Conservation (phyloP, 2,113 vertebrate species). For the Argyrosomus japonicus region DNA sequence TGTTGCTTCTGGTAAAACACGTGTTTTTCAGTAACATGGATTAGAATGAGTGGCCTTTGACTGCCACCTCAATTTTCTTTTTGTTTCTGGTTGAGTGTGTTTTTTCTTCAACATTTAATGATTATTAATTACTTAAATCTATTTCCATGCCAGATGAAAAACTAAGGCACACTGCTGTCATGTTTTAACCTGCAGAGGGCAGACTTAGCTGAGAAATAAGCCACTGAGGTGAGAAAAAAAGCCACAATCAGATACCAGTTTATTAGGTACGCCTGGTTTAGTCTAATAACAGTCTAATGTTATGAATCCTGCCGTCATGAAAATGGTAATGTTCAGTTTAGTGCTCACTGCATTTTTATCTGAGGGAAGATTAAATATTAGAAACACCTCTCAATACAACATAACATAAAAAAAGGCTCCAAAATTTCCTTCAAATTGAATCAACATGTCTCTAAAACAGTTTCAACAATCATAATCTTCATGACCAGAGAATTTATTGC, state of each 20-base stretch:
- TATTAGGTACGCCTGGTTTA: conserved; percentile 9
- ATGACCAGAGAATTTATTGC: neutral
- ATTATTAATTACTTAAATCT: neutral
- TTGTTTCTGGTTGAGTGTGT: neutral
- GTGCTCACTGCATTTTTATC: neutral
- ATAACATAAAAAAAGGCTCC: neutral
- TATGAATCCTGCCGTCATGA: neutral
- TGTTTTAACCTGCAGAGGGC: conserved; percentile 78
- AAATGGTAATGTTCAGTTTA: neutral
- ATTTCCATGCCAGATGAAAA: neutral
- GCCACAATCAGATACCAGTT: neutral
- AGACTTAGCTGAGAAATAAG: conserved; percentile 62
- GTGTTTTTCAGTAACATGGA: neutral
- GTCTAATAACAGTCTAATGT: neutral
- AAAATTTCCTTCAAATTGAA: neutral
- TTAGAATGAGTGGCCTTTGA: neutral
- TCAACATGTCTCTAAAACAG: neutral
- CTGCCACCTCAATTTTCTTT: neutral
- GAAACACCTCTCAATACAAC: neutral
- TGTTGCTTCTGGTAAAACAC: neutral
- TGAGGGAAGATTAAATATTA: neutral
- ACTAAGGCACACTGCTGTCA: neutral
- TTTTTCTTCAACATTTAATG: neutral
- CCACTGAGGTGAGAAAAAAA: neutral
- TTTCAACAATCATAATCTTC: neutral